These are phyloP conservation scores for Barypeithes pellucidus DNA, from an alignment of 2,888 invertebrate genomes.

Conservation along the genomic window DNA sequence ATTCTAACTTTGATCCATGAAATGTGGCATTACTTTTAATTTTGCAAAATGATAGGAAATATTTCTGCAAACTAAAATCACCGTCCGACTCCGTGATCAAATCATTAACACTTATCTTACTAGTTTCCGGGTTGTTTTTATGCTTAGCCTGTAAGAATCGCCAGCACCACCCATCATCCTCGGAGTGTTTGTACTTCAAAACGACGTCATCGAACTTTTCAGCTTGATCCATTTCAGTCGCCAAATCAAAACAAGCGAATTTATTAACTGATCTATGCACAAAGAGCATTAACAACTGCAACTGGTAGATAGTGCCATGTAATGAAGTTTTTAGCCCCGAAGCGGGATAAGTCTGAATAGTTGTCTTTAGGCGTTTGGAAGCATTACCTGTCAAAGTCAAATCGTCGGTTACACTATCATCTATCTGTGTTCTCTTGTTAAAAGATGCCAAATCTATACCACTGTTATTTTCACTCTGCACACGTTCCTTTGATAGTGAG, in stretches of 20 bases:
- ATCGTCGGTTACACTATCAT: too few relatives aligned
- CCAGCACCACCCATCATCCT: constrained; percentile 33
- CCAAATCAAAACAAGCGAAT: constrained; percentile 31
- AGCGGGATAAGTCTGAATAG: constrained; percentile 5
- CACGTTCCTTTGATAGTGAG: neutral
- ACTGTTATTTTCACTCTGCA: neutral
- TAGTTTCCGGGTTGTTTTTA: constrained; percentile 15
- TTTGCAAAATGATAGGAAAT: constrained; percentile 52
- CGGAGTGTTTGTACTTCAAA: constrained; percentile 25
- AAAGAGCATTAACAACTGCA: constrained; percentile 43
- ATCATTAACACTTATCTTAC: constrained; percentile 34
- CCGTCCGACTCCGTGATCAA: constrained; percentile 22
- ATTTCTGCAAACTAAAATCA: constrained; percentile 47
- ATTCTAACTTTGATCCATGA: constrained; percentile 23
- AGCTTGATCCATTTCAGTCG: constrained; percentile 50
- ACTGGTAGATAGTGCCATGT: constrained; percentile 39
- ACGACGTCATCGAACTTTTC: constrained; percentile 54
- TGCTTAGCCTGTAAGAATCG: constrained; percentile 52
- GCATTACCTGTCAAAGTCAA: neutral
- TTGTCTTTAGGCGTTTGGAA: neutral
- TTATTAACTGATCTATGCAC: constrained; percentile 16
- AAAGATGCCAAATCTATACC: too few relatives aligned
- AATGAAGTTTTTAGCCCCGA: constrained; percentile 38
- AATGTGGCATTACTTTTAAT: constrained; percentile 46
- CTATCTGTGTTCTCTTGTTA: too few relatives aligned